A percentile compares a stretch with the other conserved stretches of the same genome.
Conservation (phyloP, 2,797 vertebrate species). For the Knipowitschia caucasica region DNA sequence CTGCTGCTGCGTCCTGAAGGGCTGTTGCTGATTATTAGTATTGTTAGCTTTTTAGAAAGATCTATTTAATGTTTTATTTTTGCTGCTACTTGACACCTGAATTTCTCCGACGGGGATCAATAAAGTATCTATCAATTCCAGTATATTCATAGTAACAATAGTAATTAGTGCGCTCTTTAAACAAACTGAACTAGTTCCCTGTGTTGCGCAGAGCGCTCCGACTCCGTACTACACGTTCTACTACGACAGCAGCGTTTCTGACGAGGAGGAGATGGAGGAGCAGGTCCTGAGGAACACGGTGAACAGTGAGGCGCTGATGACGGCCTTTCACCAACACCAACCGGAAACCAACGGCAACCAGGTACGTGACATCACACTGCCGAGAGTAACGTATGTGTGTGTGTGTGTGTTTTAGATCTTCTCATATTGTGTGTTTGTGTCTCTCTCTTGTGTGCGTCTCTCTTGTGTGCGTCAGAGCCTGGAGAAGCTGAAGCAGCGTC, state of each 20-base stretch:
- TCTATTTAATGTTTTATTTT: too few relatives aligned
- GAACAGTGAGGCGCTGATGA: conserved; percentile 80
- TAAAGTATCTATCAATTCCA: too few relatives aligned
- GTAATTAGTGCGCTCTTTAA: not conserved
- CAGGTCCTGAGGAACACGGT: conserved; percentile 70
- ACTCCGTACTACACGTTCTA: conserved; percentile 78
- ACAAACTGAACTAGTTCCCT: too few relatives aligned
- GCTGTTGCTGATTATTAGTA: too few relatives aligned
- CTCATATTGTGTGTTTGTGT: not conserved
- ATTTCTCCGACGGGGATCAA: too few relatives aligned
- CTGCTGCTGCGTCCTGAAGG: too few relatives aligned
- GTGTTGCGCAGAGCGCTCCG: conserved; percentile 51
- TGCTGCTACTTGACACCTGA: too few relatives aligned
- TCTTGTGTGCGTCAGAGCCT: conserved; percentile 67
- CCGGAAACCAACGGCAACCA: conserved; percentile 59
- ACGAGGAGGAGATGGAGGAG: conserved; percentile 69
- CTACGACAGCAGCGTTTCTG: conserved; percentile 63
- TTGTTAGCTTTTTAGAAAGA: too few relatives aligned
- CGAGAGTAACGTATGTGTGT: too few relatives aligned
- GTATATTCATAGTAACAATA: too few relatives aligned
- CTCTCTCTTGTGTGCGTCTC: conserved; percentile 2
- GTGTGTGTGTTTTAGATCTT: not conserved
- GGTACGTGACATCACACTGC: conserved; percentile 43
- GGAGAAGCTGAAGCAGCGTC: conserved; percentile 80
- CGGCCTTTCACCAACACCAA: conserved; percentile 75